Evolutionary conservation across 2,797 vertebrate species (phyloP), one percentile per base, ranked within the genome.

Genomic region (Melanotaenia maccullochi): DNA sequence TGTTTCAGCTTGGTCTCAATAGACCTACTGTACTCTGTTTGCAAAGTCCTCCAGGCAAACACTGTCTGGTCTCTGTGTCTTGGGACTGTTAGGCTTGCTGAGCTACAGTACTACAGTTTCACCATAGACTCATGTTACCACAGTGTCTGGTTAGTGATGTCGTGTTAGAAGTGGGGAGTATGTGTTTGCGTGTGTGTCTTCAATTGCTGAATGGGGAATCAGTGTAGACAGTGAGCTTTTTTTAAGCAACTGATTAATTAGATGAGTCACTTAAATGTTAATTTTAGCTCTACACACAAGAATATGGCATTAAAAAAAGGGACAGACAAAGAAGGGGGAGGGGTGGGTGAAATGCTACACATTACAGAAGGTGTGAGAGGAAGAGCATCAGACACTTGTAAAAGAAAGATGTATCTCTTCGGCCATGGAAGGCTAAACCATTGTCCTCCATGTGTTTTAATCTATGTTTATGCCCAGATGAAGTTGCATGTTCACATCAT

Each of bases 31-130:
- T 88, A 86, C 78, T 90, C 49, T 89, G 80, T 93, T 92, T 90
- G 86, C 80, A 72, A 83, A 86, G 85, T 91, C 90, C 85, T 52
- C 55, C 85, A 87, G 90, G 83, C 89, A 89, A 89, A 90, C 78
- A 80, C 71, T 76, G 85, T 76, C 88, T 75, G 57, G 76, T 87
- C 82, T 85, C 38, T 63, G 75, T 78, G 71, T 71, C 81, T 63
- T 59, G 33, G 65, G 73, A 85, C 84, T 66, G 68, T 67, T 79
- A 55, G 60, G 78, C 79, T 24, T 42, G 63, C 75, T 25, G 32
- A 74, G 67, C 71, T 80, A 49, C 73, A 83, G 70, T 75, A 69
- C 83, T 87, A 81, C 70, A 73, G 77, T 90, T 92, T 84, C 87
- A 89, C 81, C 71, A 47, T 44, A 60, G 82, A 78, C 79, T 93